Percentiles rank a stretch among this genome's conserved stretches.
phyloP scores from a whole-genome alignment of 2,113 vertebrate species.

The Apistogramma diplotaenia region DNA sequence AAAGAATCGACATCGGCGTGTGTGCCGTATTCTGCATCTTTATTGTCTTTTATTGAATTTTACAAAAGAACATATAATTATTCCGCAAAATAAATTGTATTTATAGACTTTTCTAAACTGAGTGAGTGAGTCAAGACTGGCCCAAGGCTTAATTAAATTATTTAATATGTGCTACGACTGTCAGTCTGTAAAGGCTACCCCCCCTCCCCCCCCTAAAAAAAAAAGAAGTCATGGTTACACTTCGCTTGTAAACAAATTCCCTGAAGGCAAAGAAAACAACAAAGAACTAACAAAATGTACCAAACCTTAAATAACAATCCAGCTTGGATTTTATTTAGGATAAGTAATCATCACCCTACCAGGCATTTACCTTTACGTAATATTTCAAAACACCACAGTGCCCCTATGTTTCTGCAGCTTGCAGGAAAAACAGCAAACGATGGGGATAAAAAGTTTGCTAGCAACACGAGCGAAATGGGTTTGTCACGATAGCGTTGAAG shows the following conservation, averaged over 20 bases:
- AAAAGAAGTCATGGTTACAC: conserved; percentile 23
- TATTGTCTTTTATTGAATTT: conserved; percentile 26
- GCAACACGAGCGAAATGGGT: background rate
- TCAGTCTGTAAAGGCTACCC: conserved; percentile 16
- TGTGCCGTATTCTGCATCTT: background rate
- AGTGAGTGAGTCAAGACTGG: conserved; percentile 1
- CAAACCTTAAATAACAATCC: conserved; percentile 1
- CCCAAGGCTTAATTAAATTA: conserved; percentile 22
- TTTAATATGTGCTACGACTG: conserved; percentile 13
- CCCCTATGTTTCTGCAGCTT: background rate
- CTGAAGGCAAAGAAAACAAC: background rate
- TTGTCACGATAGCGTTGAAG: background rate
- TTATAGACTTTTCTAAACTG: background rate
- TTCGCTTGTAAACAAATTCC: conserved; percentile 16
- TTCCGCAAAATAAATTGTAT: background rate
- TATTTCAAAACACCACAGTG: background rate
- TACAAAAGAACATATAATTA: background rate
- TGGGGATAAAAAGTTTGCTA: background rate
- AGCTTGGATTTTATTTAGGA: background rate
- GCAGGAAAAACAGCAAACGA: background rate
- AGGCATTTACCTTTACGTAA: background rate
- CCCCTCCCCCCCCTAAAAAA: too few relatives aligned
- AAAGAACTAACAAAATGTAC: background rate
- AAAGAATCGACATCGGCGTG: background rate
- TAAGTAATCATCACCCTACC: background rate